A percentile compares a stretch with the other conserved stretches of the same genome.
These are phyloP conservation scores for Myotis brandtii DNA, from an alignment of 2,113 vertebrate species.

Conservation along the genomic window DNA sequence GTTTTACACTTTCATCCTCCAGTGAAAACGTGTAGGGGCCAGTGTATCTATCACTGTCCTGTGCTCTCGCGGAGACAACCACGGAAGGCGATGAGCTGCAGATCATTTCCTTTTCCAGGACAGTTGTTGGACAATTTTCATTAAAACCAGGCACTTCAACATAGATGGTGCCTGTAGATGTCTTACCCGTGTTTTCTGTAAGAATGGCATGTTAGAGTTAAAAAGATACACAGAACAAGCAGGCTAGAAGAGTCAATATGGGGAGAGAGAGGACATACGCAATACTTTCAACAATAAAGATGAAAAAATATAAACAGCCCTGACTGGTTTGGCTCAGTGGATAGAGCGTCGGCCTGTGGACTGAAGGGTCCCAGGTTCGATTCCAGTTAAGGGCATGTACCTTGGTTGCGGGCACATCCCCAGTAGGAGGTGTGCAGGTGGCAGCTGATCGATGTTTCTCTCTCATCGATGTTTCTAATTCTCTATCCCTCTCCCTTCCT, in stretches of 20 bases:
- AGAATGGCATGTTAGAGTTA: constrained; percentile 37
- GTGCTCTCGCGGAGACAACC: constrained; percentile 78
- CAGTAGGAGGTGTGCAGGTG: too few species aligned
- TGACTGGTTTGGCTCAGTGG: too few species aligned
- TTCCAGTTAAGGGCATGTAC: too few species aligned
- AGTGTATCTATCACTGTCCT: constrained; percentile 76
- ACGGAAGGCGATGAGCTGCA: constrained; percentile 82
- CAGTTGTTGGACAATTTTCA: constrained; percentile 88
- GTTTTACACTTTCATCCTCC: constrained; percentile 68
- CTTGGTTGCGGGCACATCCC: too few species aligned
- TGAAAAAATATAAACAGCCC: too few species aligned
- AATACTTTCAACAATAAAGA: too few species aligned
- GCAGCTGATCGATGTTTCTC: too few species aligned
- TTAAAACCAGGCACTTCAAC: constrained; percentile 83
- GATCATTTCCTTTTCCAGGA: constrained; percentile 59
- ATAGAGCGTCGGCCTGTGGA: too few species aligned
- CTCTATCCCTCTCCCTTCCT: too few species aligned
- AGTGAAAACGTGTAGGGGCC: constrained; percentile 86
- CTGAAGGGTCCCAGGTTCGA: too few species aligned
- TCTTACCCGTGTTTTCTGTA: constrained; percentile 87
- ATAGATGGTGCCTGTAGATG: constrained; percentile 87
- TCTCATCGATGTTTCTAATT: too few species aligned
- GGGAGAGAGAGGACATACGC: too few species aligned
- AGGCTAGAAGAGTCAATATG: not conserved
- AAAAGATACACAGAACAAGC: not conserved